These are phyloP conservation scores for Anguilla obscura DNA, from an alignment of 2,797 vertebrate species.

Conservation along the genomic window DNA sequence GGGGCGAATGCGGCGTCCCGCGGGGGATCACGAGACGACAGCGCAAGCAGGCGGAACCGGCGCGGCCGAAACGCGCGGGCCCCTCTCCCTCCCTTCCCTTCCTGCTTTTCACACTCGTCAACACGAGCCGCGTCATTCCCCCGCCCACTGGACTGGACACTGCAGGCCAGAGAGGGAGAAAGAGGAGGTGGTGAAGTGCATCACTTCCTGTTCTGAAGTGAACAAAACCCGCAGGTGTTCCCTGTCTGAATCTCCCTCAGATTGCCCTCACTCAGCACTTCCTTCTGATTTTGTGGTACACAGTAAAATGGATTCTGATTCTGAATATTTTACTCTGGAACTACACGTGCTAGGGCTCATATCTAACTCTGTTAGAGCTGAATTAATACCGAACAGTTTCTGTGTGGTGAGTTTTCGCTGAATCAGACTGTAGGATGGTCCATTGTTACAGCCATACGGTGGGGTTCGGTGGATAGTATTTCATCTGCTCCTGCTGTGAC, in stretches of 20 bases:
- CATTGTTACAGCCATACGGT: neutral
- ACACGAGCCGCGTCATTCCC: constrained; percentile 9
- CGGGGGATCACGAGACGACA: constrained; percentile 36
- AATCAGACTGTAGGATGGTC: neutral
- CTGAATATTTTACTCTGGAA: neutral
- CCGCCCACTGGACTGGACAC: neutral
- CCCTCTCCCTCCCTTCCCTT: neutral
- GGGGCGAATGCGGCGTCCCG: constrained; percentile 55
- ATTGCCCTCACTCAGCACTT: neutral
- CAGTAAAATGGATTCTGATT: neutral
- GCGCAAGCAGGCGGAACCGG: constrained; percentile 30
- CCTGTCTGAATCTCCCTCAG: neutral
- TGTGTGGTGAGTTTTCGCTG: neutral
- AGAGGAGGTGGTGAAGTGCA: neutral
- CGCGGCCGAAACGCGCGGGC: neutral
- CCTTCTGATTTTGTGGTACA: neutral
- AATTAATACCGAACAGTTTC: neutral
- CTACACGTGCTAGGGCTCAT: neutral
- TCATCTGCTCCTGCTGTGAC: neutral
- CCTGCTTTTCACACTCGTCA: constrained; percentile 22
- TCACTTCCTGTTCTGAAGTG: neutral
- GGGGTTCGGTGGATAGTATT: neutral
- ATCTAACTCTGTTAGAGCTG: neutral
- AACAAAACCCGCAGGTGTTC: neutral
- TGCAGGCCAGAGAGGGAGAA: neutral